A percentile compares a stretch with the other conserved stretches of the same genome.
Evolutionary conservation across 2,797 vertebrate genomes (phyloP).

Genomic region (Catostomus latipinnis): DNA sequence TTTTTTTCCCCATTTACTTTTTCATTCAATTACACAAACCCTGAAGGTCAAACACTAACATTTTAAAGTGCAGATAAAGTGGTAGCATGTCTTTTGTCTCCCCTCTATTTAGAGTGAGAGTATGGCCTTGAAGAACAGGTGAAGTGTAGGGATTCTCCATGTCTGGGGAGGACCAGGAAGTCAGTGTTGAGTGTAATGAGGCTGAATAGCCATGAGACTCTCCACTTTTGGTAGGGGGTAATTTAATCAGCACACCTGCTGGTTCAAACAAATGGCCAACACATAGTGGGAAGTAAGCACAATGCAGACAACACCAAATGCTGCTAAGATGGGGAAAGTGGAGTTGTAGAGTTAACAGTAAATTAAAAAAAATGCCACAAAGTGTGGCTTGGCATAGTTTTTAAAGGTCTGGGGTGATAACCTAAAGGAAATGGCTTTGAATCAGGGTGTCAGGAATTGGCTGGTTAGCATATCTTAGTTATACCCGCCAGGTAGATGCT

Average conservation of each 20-base stretch:
- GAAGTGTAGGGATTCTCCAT: slow-evolving; percentile 15
- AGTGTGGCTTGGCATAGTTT: not conserved
- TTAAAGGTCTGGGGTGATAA: no score
- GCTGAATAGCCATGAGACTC: not conserved
- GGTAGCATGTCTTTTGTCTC: slow-evolving; percentile 61
- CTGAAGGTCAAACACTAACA: slow-evolving; percentile 73
- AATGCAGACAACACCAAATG: not conserved
- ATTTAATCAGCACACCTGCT: slow-evolving; percentile 72
- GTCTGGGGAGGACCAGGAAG: slow-evolving; percentile 45
- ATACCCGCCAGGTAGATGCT: no score
- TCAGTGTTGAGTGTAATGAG: slow-evolving; percentile 9
- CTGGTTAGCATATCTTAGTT: no score
- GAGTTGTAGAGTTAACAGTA: not conserved
- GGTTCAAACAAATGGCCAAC: slow-evolving; percentile 37
- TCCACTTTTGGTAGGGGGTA: not conserved
- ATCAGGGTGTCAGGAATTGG: no score
- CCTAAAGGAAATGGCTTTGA: no score
- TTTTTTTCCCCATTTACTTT: slow-evolving; percentile 67
- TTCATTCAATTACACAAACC: slow-evolving; percentile 54
- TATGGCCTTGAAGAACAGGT: slow-evolving; percentile 8
- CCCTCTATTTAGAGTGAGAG: not conserved
- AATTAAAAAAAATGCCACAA: not conserved
- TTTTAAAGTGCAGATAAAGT: slow-evolving; percentile 65
- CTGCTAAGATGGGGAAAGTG: not conserved
- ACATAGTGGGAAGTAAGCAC: not conserved